Evolutionary conservation across 1,140 invertebrate genomes (phyloP), one percentile per base, ranked within the genome.

Genomic region (Zaprionus kolodkinae): DNA sequence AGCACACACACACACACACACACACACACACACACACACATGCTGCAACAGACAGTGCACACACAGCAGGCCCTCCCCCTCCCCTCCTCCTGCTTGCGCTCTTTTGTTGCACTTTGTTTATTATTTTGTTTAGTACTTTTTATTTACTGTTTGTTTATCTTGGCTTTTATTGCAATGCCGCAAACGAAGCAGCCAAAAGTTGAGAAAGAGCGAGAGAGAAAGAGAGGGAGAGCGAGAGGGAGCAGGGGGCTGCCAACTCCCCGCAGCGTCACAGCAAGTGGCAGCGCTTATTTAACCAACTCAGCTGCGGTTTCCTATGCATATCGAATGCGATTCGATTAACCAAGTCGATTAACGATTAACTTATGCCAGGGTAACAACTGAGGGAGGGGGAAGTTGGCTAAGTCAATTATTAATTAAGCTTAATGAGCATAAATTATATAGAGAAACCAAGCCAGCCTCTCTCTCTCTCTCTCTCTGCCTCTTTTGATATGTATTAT

Each of bases 71-170:
- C 40, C 40, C 40, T 45, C 6, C 1, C 27, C 11, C 54, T 45
- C 38, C 52, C 43, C 5, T 3, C 11, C 11, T 0, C 4, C 7
- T 33, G 4, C 5, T 33, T 12, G 15, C n/a, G 2, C 9, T 59
- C 25, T 12, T 62, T 30, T 63, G 61, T 79, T 79, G 60, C 61
- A 54, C 63, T 75, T 76, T 81, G 76, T 87, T 77, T 85, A 85
- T 86, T 81, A 79, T 81, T 82, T 76, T 72, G 56, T 59, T 67
- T 67, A 66, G 70, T 66, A 67, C 59, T 72, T 79, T 78, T 87
- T 59, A 69, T 82, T 82, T 77, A 69, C 79, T 83, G 56, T 87
- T 87, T 87, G 79, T 88, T 88, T 88, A 74, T 87, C 36, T 17
- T 35, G 13, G 48, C 48, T 73, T 78, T 81, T 86, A 77, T 84